These are phyloP conservation scores for Trilocha varians DNA, from an alignment of 2,888 invertebrate species.

Conservation along the genomic window DNA sequence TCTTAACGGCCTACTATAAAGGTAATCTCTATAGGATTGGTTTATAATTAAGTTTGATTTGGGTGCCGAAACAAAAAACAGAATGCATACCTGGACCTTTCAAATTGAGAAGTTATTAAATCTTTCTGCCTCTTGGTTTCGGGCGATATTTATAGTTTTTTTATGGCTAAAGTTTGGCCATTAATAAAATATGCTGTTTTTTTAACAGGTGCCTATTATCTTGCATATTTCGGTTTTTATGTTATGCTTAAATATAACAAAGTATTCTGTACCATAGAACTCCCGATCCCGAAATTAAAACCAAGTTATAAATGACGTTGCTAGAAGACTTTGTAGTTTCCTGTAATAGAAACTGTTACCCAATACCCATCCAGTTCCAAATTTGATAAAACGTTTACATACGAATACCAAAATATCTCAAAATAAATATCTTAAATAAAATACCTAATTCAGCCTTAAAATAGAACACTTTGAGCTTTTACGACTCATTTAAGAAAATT, in stretches of 20 bases:
- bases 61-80: slow-evolving; percentile 3
- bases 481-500: neutral
- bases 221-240: too few relatives aligned
- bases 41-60: slow-evolving; percentile 5
- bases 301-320: too few relatives aligned
- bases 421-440: neutral
- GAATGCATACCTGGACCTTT: slow-evolving; percentile 2
- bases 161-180: too few relatives aligned
- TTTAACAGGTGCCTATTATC: too few relatives aligned
- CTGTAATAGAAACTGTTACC: too few relatives aligned
- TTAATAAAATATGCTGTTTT: too few relatives aligned
- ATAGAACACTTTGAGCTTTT: neutral
- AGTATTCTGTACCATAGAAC: too few relatives aligned
- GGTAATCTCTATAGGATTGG: neutral
- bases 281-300: too few relatives aligned
- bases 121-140: neutral
- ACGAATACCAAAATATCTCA: neutral
- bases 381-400: too few relatives aligned
- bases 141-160: neutral
- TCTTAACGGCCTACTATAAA: slow-evolving; percentile 4
- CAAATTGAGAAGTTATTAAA: neutral
- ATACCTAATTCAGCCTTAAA: neutral
- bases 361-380: too few relatives aligned
- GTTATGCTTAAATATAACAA: too few relatives aligned
- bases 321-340: too few relatives aligned